A percentile compares a stretch with the other conserved stretches of the same genome.
These are phyloP conservation scores for Ophion ellenae DNA, from an alignment of 2,888 invertebrate species.

Conservation along the genomic window DNA sequence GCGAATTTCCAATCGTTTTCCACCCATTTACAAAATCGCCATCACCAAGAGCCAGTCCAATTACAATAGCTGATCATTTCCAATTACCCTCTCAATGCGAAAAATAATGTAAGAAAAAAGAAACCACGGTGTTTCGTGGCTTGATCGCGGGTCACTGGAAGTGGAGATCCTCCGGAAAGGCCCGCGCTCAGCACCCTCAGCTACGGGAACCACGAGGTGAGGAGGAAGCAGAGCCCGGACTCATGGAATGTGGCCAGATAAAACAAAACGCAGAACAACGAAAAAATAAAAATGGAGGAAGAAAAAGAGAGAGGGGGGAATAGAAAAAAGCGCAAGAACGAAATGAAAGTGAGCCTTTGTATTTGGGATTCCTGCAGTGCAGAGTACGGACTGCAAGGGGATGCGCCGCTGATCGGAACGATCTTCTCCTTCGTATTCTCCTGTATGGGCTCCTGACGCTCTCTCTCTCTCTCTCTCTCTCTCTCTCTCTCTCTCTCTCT, in stretches of 20 bases:
- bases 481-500: constrained; percentile 35
- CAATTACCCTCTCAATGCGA: too few species aligned
- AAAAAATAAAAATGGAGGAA: background rate
- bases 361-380: constrained; percentile 71
- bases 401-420: constrained; percentile 65
- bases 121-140: too few species aligned
- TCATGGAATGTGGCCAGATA: constrained; percentile 43
- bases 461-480: constrained; percentile 56
- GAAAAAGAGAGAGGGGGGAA: constrained; percentile 13
- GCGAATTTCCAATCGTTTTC: too few species aligned
- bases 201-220: background rate
- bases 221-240: background rate
- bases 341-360: constrained; percentile 84
- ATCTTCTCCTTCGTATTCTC: constrained; percentile 41
- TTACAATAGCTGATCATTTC: too few species aligned
- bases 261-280: constrained; percentile 33
- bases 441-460: background rate
- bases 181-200: background rate
- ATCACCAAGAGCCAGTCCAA: too few species aligned
- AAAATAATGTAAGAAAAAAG: too few species aligned
- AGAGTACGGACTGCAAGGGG: constrained; percentile 54
- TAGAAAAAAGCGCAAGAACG: constrained; percentile 68
- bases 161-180: background rate
- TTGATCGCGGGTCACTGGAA: too few species aligned
- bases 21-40: too few species aligned